phyloP scores from a whole-genome alignment of 2,797 vertebrate species.

The Parambassis ranga region DNA sequence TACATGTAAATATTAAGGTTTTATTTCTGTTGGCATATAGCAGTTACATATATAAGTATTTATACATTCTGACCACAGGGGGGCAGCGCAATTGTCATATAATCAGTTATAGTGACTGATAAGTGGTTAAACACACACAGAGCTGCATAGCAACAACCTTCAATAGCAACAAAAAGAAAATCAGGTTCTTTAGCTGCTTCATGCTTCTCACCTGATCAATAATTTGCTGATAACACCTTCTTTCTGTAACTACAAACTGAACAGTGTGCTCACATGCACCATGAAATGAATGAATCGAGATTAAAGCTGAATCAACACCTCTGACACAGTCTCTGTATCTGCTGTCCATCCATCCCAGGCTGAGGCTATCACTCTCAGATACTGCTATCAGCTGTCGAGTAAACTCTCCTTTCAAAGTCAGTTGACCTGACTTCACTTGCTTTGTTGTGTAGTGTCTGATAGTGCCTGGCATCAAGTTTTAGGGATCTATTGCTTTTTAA shows the following conservation, averaged over 20 bases:
- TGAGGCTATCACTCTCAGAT: conserved; percentile 17
- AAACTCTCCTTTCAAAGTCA: conserved; percentile 10
- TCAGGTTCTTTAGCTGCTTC: neutral
- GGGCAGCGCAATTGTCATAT: conserved; percentile 4
- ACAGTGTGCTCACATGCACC: too few relatives aligned
- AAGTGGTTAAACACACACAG: neutral
- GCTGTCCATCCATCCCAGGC: neutral
- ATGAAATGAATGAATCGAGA: neutral
- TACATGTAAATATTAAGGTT: neutral
- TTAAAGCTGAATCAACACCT: neutral
- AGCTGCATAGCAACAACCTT: too few relatives aligned
- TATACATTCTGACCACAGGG: neutral
- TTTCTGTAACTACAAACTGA: neutral
- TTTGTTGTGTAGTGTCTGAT: neutral
- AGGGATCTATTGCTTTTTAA: neutral
- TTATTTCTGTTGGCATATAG: neutral
- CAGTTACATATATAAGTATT: neutral
- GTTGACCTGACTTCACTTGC: neutral
- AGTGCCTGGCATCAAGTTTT: neutral
- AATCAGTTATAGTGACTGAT: neutral
- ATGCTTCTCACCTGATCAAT: neutral
- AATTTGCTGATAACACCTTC: neutral
- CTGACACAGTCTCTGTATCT: neutral
- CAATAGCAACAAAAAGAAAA: too few relatives aligned
- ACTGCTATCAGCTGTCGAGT: conserved; percentile 35